Conservation (phyloP, 2,797 vertebrate species). For the Hephaestus fuliginosus region DNA sequence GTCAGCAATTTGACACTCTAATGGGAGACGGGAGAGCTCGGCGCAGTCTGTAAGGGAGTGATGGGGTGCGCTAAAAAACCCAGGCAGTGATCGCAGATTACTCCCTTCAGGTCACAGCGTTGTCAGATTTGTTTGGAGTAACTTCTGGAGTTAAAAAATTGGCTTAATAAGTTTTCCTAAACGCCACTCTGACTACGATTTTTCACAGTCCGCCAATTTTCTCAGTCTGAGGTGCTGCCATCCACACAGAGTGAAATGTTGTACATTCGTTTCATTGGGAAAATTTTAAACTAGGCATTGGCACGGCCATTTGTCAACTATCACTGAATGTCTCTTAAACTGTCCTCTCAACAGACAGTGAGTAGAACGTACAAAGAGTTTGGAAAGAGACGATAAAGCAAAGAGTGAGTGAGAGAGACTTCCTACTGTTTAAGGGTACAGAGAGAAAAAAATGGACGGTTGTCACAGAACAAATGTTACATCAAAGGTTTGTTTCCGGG, state of each 20-base stretch:
- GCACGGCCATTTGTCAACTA: too few relatives aligned
- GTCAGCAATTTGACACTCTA: constrained; percentile 19
- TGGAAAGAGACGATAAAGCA: not conserved
- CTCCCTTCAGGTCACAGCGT: constrained; percentile 25
- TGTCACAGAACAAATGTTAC: too few relatives aligned
- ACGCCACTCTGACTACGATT: not conserved
- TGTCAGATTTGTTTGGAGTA: constrained; percentile 22
- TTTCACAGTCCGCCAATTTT: not conserved
- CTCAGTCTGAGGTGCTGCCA: not conserved
- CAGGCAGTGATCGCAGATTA: not conserved
- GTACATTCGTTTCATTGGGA: too few relatives aligned
- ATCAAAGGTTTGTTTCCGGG: too few relatives aligned
- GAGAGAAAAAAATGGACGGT: too few relatives aligned
- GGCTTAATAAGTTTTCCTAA: not conserved
- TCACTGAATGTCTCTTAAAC: too few relatives aligned
- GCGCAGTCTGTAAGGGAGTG: not conserved
- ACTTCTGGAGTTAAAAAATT: not conserved
- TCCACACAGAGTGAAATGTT: not conserved
- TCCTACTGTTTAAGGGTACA: not conserved
- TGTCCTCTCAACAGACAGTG: not conserved
- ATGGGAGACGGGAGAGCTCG: constrained; percentile 30
- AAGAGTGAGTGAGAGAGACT: not conserved
- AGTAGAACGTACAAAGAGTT: not conserved
- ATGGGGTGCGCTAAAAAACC: constrained; percentile 29
- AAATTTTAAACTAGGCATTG: not conserved